These are phyloP conservation scores for Erinaceus europaeus DNA, from an alignment of 2,113 vertebrate genomes.

Conservation along the genomic window DNA sequence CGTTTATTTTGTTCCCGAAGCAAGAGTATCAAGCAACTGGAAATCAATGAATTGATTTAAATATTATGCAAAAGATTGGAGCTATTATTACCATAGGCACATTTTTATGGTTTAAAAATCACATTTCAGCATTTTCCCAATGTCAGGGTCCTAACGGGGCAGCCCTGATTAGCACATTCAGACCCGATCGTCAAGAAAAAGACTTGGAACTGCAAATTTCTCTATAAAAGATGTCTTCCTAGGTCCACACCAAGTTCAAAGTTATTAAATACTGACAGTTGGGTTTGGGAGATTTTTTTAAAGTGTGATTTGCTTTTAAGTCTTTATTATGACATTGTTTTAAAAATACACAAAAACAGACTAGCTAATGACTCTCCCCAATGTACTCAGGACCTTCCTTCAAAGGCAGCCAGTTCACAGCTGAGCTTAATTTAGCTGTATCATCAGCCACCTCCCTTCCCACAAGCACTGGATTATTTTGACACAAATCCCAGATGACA, in stretches of 20 bases:
- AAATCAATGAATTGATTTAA: constrained; percentile 82
- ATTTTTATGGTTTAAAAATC: constrained; percentile 81
- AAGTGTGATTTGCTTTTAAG: constrained; percentile 66
- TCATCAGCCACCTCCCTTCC: not conserved
- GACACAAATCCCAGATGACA: not conserved
- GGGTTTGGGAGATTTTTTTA: constrained; percentile 37
- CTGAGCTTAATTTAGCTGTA: not conserved
- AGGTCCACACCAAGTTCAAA: constrained; percentile 27
- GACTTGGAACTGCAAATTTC: not conserved
- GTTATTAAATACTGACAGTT: constrained; percentile 9
- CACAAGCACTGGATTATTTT: not conserved
- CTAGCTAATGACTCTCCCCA: not conserved
- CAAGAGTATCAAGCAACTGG: constrained; percentile 74
- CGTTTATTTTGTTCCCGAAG: constrained; percentile 74
- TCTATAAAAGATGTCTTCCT: constrained; percentile 41
- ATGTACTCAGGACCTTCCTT: not conserved
- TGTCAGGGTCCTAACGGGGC: constrained; percentile 52
- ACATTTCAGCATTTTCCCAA: constrained; percentile 77
- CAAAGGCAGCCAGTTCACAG: not conserved
- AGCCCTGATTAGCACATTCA: constrained; percentile 66
- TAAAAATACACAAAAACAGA: constrained; percentile 33
- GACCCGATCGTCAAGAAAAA: constrained; percentile 61
- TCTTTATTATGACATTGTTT: constrained; percentile 54
- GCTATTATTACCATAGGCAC: constrained; percentile 75
- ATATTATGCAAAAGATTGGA: constrained; percentile 68